Evolutionary conservation across 2,797 vertebrate genomes (phyloP).

Genomic region (Clarias platycephalus): DNA sequence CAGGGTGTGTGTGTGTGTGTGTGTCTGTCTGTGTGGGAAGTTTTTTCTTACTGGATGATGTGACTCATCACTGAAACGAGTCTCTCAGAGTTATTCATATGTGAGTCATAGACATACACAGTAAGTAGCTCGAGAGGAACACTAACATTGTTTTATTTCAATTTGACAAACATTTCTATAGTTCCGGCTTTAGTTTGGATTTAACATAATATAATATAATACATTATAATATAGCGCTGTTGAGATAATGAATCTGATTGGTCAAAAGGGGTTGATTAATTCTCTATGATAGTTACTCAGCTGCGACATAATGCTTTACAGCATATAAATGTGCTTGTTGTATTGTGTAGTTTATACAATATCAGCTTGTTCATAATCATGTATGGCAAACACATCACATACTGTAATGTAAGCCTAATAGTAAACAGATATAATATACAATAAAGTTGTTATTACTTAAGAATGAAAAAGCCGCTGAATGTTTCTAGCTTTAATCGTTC

Average conservation of each 20-base stretch:
- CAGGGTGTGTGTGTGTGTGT: constrained; percentile 24
- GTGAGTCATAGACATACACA: constrained; percentile 11
- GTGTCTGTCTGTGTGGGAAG: constrained; percentile 36
- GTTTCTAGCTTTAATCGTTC: not conserved
- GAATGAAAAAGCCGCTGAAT: no score
- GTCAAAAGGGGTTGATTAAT: not conserved
- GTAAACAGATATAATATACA: not conserved
- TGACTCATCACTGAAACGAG: constrained; percentile 31
- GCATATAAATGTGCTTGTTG: not conserved
- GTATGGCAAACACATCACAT: not conserved
- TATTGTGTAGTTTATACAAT: not conserved
- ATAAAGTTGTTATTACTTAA: not conserved
- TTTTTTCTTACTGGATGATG: constrained; percentile 31
- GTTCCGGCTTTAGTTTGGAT: not conserved
- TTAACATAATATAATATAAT: no score
- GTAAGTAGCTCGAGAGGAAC: constrained; percentile 13
- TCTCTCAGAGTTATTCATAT: constrained; percentile 15
- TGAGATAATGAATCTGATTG: not conserved
- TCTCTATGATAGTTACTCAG: not conserved
- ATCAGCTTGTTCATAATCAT: not conserved
- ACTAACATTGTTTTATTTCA: not conserved
- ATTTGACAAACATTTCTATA: not conserved
- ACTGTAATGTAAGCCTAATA: not conserved
- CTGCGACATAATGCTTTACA: no score
- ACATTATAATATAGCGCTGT: not conserved